phyloP scores from a whole-genome alignment of 2,113 vertebrate species.

The Ivindomyrus marchei region DNA sequence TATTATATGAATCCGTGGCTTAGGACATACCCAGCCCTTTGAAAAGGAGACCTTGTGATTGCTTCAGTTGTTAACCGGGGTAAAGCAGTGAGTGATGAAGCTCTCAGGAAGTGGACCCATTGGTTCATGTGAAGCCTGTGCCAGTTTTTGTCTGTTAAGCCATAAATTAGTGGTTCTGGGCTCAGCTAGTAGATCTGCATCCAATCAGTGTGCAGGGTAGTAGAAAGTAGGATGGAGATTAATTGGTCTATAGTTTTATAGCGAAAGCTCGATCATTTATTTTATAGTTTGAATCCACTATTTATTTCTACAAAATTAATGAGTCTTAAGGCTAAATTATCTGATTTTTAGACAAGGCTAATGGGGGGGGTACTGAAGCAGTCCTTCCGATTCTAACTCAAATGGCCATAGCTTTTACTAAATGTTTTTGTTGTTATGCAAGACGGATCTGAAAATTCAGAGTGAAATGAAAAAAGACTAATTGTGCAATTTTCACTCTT shows the following conservation, averaged over 20 bases:
- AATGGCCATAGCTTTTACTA: neutral
- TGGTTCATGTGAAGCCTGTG: neutral
- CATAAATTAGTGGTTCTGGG: neutral
- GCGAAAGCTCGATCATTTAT: neutral
- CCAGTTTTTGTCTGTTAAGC: neutral
- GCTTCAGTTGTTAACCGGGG: neutral
- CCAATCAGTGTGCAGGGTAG: neutral
- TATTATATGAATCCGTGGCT: neutral
- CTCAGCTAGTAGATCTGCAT: neutral
- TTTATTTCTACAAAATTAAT: constrained; percentile 8
- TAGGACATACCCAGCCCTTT: neutral
- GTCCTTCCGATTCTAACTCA: neutral
- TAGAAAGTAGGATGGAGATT: neutral
- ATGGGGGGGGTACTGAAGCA: neutral
- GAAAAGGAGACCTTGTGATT: neutral
- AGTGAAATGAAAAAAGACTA: neutral
- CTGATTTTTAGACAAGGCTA: neutral
- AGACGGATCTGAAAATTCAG: neutral
- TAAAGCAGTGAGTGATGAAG: neutral
- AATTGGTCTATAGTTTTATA: neutral
- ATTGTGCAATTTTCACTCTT: neutral
- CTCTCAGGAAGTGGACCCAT: neutral
- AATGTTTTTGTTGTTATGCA: neutral
- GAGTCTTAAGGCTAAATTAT: constrained; percentile 3
- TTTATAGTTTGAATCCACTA: neutral